Evolutionary conservation across 2,888 invertebrate species (phyloP).

Genomic region (Brachyptera risi): DNA sequence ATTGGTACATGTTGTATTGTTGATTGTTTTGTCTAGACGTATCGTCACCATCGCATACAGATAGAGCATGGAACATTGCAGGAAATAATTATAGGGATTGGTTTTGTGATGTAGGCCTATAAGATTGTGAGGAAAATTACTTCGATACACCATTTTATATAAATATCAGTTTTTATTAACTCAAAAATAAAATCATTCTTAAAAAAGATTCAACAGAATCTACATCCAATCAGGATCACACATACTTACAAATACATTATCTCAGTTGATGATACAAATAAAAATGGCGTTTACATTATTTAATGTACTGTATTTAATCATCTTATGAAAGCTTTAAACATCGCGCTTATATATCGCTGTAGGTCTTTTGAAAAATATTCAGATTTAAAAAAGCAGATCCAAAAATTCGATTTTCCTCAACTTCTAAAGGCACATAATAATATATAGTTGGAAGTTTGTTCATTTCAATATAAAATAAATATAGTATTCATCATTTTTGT

Average conservation of each 20-base stretch:
- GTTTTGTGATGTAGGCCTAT: too few species aligned
- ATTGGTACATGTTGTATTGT: too few species aligned
- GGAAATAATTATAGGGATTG: too few species aligned
- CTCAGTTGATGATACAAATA: conserved; percentile 8
- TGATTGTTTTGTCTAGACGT: too few species aligned
- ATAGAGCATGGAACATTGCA: too few species aligned
- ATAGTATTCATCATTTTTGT: not conserved
- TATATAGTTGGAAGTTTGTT: not conserved
- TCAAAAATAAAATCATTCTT: conserved; percentile 31
- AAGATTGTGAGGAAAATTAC: too few species aligned
- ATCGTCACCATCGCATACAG: too few species aligned
- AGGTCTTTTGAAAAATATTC: conserved; percentile 13
- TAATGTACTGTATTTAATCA: not conserved
- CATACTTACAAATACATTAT: conserved; percentile 23
- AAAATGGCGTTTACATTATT: conserved; percentile 23
- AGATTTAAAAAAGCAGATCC: not conserved
- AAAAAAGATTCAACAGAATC: conserved; percentile 22
- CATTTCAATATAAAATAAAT: not conserved
- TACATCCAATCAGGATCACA: conserved; percentile 16
- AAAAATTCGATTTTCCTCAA: not conserved
- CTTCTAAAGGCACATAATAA: conserved; percentile 11
- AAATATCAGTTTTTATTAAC: conserved; percentile 25
- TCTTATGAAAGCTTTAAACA: conserved; percentile 15
- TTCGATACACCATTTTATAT: too few species aligned
- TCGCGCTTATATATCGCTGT: not conserved